These are phyloP conservation scores for Urosaurus nigricauda DNA, from an alignment of 2,797 vertebrate genomes.

Conservation along the genomic window DNA sequence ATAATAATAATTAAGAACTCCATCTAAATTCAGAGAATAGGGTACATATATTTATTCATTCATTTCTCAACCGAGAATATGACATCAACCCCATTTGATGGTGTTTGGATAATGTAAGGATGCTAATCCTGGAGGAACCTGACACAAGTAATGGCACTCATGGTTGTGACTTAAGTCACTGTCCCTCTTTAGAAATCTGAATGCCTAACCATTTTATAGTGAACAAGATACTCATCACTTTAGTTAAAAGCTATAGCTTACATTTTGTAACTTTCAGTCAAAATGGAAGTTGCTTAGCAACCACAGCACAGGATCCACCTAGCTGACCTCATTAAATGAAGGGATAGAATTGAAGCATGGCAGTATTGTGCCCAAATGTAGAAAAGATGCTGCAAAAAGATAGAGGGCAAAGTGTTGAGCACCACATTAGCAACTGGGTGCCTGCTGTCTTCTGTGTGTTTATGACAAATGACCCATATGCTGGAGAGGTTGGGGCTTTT, in stretches of 20 bases:
- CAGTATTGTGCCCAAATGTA: not conserved
- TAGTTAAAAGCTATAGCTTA: not conserved
- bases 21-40: no score
- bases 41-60: no score
- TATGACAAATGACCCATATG: not conserved
- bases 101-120: not conserved
- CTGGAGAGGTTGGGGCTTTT: not conserved
- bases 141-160: not conserved
- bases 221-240: not conserved
- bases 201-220: not conserved
- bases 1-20: no score
- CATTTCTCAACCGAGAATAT: no score
- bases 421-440: not conserved
- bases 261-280: conserved; percentile 18
- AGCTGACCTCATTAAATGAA: conserved; percentile 12
- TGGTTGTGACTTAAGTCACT: not conserved
- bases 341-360: not conserved
- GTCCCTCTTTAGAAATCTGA: not conserved
- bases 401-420: not conserved
- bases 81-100: no score
- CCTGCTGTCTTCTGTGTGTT: not conserved
- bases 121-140: not conserved
- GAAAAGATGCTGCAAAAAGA: not conserved
- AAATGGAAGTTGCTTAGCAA: conserved; percentile 15
- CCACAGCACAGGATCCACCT: not conserved